phyloP scores from a whole-genome alignment of 2,113 vertebrate genomes.

The Hyperopisus bebe region DNA sequence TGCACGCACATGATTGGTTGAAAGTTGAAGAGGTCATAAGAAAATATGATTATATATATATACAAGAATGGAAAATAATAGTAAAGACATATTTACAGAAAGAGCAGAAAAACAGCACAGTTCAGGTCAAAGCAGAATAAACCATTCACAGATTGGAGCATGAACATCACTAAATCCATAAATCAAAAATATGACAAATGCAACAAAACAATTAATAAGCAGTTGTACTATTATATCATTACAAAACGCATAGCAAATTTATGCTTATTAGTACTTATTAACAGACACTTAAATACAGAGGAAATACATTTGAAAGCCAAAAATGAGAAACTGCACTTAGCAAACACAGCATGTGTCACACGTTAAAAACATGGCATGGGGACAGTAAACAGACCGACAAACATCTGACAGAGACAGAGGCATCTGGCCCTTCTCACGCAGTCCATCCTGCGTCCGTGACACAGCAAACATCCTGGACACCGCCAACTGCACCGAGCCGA shows the following conservation, averaged over 20 bases:
- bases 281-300: not conserved
- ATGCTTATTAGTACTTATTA: constrained; percentile 1
- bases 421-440: not conserved
- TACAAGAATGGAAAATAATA: constrained; percentile 67
- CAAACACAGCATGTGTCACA: not conserved
- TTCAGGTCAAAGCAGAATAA: constrained; percentile 7
- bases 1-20: constrained; percentile 85
- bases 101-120: not conserved
- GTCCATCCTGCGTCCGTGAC: not conserved
- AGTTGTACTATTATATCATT: not conserved
- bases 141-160: constrained; percentile 21
- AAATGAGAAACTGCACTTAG: not conserved
- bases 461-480: not conserved
- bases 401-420: not conserved
- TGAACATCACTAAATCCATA: constrained; percentile 3
- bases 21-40: constrained; percentile 83
- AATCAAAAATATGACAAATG: constrained; percentile 1
- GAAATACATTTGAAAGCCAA: not conserved
- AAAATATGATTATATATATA: constrained; percentile 76
- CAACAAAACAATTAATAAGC: constrained; percentile 23
- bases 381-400: not conserved
- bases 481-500: not conserved
- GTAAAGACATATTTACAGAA: not conserved
- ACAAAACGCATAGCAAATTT: not conserved
- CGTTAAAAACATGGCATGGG: not conserved